Evolutionary conservation across 37 sponge, comb jelly and placozoan genomes (phyloP), one percentile per base, ranked within the genome.

Genomic region (Corticium candelabrum): DNA sequence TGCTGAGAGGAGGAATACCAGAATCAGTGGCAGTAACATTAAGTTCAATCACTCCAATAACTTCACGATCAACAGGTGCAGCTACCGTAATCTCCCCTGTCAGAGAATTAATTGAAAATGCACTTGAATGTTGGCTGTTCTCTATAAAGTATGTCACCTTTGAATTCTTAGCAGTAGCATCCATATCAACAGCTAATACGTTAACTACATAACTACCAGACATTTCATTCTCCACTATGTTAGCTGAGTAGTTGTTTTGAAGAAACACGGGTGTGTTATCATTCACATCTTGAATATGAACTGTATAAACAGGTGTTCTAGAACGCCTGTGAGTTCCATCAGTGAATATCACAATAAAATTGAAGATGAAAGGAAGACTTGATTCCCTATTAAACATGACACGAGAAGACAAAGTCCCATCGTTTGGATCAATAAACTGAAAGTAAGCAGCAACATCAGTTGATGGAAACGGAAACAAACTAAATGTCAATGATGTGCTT

Each of bases 251-350:
- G 35, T 41, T 27, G 3, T 11, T 78, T 3, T 38, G 79, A 3
- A 38, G 56, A 33, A 78, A 78, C 29, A 69, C 29, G 30, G 79
- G 79, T 41, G 35, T 3, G 56, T 78, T 78, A 62, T 78, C 79
- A 69, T 78, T 78, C 7, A 78, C 79, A 62, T 78, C 79, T 36
- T 4, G 74, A n/a, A 78, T 78, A 27, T 21, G 2, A 72, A 78
- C 31, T 2, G 3, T 41, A 3, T 43, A 30, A 29, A 21, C 7
- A 33, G 76, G 40, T 3, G 76, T 75, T 3, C 76, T 41, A 29
- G 38, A 41, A 40, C 76, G 37, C 38, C 11, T 75, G 7, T 40
- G 76, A 30, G 74, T 67, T 33, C 79, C 79, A 78, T 78, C 57
- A 41, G 36, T 50, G 21, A 31, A 50, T n/a, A n/a, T n/a, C 2